Evolutionary conservation across 2,797 vertebrate genomes (phyloP).

Genomic region (Sebastiscus tertius): DNA sequence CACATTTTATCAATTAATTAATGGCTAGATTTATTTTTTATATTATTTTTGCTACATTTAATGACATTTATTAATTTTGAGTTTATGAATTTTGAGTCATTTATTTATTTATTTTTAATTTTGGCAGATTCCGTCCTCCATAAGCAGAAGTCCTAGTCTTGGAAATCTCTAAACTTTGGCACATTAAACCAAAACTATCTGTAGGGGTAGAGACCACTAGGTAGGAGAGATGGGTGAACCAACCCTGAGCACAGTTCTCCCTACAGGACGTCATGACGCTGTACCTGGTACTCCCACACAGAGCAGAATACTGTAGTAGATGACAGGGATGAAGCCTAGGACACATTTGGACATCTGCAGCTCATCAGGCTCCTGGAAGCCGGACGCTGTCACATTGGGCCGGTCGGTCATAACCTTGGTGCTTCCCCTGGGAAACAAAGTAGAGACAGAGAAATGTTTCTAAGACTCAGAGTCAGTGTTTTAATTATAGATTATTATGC

Average conservation of each 20-base stretch:
- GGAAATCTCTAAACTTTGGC: neutral
- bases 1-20: no score
- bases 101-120: no score
- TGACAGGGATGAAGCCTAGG: slow-evolving; percentile 84
- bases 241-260: neutral
- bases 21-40: no score
- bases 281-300: slow-evolving; percentile 93
- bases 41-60: no score
- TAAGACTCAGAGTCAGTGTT: neutral
- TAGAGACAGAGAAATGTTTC: neutral
- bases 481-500: neutral
- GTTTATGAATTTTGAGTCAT: no score
- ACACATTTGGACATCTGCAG: slow-evolving; percentile 86
- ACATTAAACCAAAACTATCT: neutral
- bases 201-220: neutral
- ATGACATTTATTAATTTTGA: no score
- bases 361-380: slow-evolving; percentile 60
- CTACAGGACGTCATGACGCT: no score
- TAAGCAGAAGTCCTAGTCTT: neutral
- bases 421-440: slow-evolving; percentile 34
- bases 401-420: slow-evolving; percentile 78
- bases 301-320: slow-evolving; percentile 92
- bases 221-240: neutral
- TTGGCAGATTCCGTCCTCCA: no score
- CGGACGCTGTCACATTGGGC: slow-evolving; percentile 74